Percentiles rank a stretch among this genome's conserved stretches.
phyloP scores from a whole-genome alignment of 2,888 invertebrate genomes.

The Tinea pellionella region DNA sequence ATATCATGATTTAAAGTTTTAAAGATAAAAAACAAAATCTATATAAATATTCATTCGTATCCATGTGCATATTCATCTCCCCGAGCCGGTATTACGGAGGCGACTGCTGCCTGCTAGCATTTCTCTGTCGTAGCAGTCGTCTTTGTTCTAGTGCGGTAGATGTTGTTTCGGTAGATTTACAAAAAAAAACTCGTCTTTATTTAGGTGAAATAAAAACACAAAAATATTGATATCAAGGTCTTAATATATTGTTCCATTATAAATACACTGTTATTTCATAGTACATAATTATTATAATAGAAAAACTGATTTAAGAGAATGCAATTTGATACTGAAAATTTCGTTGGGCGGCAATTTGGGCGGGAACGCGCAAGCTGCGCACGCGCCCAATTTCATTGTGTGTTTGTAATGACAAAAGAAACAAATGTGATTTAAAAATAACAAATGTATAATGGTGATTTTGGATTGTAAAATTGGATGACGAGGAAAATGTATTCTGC shows the following conservation, averaged over 20 bases:
- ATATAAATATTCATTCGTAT: no score
- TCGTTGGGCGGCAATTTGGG: constrained; percentile 41
- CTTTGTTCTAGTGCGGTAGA: no score
- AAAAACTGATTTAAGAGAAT: neutral
- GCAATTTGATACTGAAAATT: constrained; percentile 9
- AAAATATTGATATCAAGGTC: no score
- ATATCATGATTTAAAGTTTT: neutral
- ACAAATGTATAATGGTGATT: neutral
- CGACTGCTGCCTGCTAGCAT: no score
- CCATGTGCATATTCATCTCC: no score
- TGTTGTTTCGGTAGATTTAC: no score
- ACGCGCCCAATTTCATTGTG: constrained; percentile 28
- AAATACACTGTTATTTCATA: neutral
- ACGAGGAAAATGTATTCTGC: no score
- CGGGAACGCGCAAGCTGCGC: constrained; percentile 43
- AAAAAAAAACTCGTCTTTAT: no score
- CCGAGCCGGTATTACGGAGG: no score
- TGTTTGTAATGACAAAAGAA: constrained; percentile 7
- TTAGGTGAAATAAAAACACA: no score
- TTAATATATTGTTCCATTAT: no score
- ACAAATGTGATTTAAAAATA: constrained; percentile 1
- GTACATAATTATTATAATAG: neutral
- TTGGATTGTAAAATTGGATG: neutral
- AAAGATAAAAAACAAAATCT: neutral
- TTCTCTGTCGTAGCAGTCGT: no score